Evolutionary conservation across 2,888 invertebrate species (phyloP).

Genomic region (Hemaris fuciformis): DNA sequence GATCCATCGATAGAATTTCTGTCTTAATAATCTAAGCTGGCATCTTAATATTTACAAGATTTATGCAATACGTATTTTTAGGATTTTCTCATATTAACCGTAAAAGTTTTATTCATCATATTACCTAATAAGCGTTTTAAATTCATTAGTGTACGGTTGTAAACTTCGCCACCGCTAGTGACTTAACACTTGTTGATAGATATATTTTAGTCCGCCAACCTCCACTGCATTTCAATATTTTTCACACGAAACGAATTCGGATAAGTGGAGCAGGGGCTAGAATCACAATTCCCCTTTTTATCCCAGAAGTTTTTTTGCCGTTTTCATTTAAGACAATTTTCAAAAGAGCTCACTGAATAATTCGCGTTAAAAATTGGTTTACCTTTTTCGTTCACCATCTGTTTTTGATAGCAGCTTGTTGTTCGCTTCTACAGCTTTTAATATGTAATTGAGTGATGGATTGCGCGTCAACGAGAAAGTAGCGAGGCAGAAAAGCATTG

Average conservation of each 20-base stretch:
- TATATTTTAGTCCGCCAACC: slow-evolving; percentile 43
- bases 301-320: slow-evolving; percentile 30
- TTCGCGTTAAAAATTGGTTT: slow-evolving; percentile 27
- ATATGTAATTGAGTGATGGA: background rate
- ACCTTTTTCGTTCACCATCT: background rate
- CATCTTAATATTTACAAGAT: no score
- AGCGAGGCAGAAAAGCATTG: background rate
- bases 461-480: background rate
- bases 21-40: no score
- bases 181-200: slow-evolving; percentile 33
- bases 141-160: background rate
- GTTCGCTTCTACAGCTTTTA: background rate
- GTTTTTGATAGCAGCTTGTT: background rate
- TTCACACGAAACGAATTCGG: slow-evolving; percentile 54
- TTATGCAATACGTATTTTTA: no score
- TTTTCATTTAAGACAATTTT: slow-evolving; percentile 43
- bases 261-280: slow-evolving; percentile 42
- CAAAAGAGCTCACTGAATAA: slow-evolving; percentile 37
- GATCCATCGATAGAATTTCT: no score
- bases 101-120: no score
- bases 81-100: no score
- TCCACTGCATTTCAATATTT: slow-evolving; percentile 57
- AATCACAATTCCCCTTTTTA: slow-evolving; percentile 42
- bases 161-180: slow-evolving; percentile 17
- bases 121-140: background rate